Base-by-base conservation (phyloP, 2,888 invertebrate species). In the Corythucha ciliata region DNA sequence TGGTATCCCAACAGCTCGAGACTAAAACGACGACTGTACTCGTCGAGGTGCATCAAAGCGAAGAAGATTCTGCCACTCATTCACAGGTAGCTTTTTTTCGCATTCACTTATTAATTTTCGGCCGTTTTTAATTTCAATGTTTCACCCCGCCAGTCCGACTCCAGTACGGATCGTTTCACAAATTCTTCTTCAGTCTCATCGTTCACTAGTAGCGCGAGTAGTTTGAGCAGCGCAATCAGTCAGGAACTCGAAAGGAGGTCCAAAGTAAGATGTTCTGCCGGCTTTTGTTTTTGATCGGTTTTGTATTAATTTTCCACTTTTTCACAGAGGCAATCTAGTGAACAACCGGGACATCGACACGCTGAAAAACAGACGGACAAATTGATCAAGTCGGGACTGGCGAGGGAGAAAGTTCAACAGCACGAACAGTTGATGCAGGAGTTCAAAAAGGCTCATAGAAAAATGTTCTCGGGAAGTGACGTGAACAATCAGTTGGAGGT, bases 361-460 rank as follows among this genome's bases (percentile, higher is more conserved):
- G 8, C 10, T 8, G 14, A 37, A 14, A 49, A 49, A 22, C 49
- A 20, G 6, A 29, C 53, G 24, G 57, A 55, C 26, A 58, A 58
- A 45, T 53, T 73, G 4, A 57, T 57, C 39, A 58, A 58, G 33
- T 57, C 56, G 44, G 60, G 60, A 26, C 32, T 68, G 21, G 77
- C 76, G 57, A 73, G 74, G 46, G 80, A 81, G 56, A 76, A 79
- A 65, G 76, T 78, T 60, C 76, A 77, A 61, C 79, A 80, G 59
- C 85, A 85, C 63, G 77, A 78, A 60, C 81, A 81, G 60, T 69
- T 90, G 57, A 90, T 90, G 83, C 83, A 89, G 68, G 90, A 90
- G 70, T 90, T 90, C 67, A 87, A 85, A 67, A 81, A 81, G 64
- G 88, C 87, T 4, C 89, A 90, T 69, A 77, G 80, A 62, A 85